A percentile compares a stretch with the other conserved stretches of the same genome.
Conservation (phyloP, 2,888 invertebrate species). For the Hirtodrosophila alboralis region DNA sequence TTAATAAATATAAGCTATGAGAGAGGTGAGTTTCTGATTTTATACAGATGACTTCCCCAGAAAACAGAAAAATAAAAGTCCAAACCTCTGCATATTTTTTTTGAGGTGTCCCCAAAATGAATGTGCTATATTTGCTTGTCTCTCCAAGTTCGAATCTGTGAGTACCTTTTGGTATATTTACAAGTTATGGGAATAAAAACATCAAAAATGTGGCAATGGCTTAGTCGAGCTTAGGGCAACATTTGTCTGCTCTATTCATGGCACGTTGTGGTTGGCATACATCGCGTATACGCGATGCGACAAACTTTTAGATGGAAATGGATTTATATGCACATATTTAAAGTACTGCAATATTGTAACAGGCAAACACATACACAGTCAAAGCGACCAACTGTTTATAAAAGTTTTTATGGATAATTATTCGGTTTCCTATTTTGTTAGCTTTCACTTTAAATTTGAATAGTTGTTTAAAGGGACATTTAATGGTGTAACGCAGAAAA, state of each 20-base stretch:
- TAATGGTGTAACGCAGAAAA: no score
- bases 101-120: slow-evolving; percentile 22
- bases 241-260: slow-evolving; percentile 21
- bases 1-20: no score
- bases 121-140: slow-evolving; percentile 12
- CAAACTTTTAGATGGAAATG: slow-evolving; percentile 17
- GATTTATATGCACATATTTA: slow-evolving; percentile 26
- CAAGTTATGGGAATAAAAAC: slow-evolving; percentile 27
- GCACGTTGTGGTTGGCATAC: slow-evolving; percentile 19
- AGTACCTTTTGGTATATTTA: slow-evolving; percentile 21
- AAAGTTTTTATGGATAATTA: not conserved
- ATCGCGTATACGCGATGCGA: slow-evolving; percentile 10
- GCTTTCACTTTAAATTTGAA: slow-evolving; percentile 9
- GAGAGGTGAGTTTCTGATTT: no score
- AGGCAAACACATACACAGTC: no score
- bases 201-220: slow-evolving; percentile 23
- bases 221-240: slow-evolving; percentile 28
- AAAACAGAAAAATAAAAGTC: slow-evolving; percentile 16
- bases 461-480: no score
- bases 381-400: slow-evolving; percentile 4
- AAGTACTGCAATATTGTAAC: slow-evolving; percentile 10
- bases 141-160: not conserved
- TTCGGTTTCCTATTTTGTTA: slow-evolving; percentile 10
- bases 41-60: slow-evolving; percentile 37
- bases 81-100: slow-evolving; percentile 27